These are phyloP conservation scores for Kryptopterus vitreolus DNA, from an alignment of 2,797 vertebrate species.

Conservation along the genomic window DNA sequence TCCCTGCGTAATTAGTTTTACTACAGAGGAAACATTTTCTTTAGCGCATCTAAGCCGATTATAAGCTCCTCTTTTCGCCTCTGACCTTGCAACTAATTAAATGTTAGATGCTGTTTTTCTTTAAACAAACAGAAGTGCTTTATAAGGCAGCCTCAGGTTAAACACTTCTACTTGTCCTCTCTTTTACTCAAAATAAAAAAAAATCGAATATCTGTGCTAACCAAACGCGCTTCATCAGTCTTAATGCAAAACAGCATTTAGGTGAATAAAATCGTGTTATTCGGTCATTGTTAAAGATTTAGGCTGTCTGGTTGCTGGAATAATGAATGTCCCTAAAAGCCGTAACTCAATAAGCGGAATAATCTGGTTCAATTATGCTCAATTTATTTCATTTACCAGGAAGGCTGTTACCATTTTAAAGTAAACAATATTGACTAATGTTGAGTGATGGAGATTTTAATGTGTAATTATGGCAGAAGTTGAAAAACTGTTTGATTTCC, in stretches of 20 bases:
- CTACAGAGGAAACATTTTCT: slow-evolving; percentile 12
- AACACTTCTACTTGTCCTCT: not conserved
- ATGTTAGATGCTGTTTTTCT: slow-evolving; percentile 23
- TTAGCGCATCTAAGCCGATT: slow-evolving; percentile 47
- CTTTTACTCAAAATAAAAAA: not conserved
- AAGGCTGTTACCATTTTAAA: slow-evolving; percentile 15
- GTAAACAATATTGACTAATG: not conserved
- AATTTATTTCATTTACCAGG: slow-evolving; percentile 22
- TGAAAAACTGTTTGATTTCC: not conserved
- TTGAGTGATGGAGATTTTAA: not conserved
- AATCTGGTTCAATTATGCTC: slow-evolving; percentile 4
- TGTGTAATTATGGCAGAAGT: not conserved
- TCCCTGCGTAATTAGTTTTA: too few species aligned
- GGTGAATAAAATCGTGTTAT: not conserved
- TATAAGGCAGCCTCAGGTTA: slow-evolving; percentile 8
- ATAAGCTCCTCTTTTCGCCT: slow-evolving; percentile 25
- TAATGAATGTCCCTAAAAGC: slow-evolving; percentile 14
- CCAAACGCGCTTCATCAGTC: not conserved
- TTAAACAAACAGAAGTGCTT: slow-evolving; percentile 9
- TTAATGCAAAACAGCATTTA: slow-evolving; percentile 16
- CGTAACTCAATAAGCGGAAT: slow-evolving; percentile 11
- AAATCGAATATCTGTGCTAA: not conserved
- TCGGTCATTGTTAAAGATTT: not conserved
- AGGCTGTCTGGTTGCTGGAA: not conserved
- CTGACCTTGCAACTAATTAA: slow-evolving; percentile 47